phyloP scores from a whole-genome alignment of 2,113 vertebrate genomes.

The Eretmochelys imbricata region DNA sequence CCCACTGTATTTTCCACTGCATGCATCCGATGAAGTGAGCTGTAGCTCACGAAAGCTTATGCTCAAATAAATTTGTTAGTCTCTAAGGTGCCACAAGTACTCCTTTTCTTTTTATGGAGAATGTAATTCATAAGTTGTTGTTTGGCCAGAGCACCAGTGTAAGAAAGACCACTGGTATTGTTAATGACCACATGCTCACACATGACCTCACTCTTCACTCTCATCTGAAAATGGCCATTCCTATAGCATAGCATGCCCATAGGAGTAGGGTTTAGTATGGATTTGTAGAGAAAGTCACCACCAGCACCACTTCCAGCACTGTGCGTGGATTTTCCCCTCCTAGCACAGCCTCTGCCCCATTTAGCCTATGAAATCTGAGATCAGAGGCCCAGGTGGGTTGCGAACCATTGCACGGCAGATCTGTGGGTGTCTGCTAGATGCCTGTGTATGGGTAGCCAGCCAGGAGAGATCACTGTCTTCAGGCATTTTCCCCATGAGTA shows the following conservation, averaged over 20 bases:
- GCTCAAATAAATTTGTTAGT: no score
- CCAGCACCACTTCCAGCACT: no score
- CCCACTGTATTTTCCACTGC: no score
- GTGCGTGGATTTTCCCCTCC: not conserved
- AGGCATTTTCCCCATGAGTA: not conserved
- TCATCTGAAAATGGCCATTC: not conserved
- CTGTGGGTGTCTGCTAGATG: not conserved
- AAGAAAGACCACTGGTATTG: no score
- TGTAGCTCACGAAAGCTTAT: no score
- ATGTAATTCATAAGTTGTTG: no score
- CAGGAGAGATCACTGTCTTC: not conserved
- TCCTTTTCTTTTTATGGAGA: no score
- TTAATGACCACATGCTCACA: no score
- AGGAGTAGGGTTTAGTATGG: accelerated
- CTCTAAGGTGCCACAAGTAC: no score
- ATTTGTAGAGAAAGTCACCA: not conserved
- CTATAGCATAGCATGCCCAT: not conserved
- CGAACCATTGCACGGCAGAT: accelerated
- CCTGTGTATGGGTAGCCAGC: not conserved
- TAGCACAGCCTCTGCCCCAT: not conserved
- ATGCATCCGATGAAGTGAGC: no score
- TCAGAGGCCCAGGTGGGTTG: not conserved
- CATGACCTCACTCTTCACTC: not conserved
- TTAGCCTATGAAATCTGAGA: not conserved
- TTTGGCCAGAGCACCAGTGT: no score